A percentile compares a stretch with the other conserved stretches of the same genome.
phyloP scores from a whole-genome alignment of 1,140 invertebrate species.

The Tetramorium simillimum region DNA sequence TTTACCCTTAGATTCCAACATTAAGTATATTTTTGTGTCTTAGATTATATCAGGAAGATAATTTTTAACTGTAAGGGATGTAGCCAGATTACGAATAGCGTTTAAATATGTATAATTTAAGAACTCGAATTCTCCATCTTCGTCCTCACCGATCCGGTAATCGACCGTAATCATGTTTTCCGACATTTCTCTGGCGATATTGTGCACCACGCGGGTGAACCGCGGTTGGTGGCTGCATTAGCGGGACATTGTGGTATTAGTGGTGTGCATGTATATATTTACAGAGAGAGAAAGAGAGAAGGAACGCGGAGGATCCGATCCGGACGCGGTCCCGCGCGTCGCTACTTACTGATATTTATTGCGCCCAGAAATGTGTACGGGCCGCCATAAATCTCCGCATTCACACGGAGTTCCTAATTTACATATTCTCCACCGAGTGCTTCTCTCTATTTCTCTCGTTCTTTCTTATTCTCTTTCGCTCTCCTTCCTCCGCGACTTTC shows the following conservation, averaged over 20 bases:
- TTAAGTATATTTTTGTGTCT: not conserved
- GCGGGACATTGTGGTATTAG: not conserved
- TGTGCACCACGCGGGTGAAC: conserved; percentile 10
- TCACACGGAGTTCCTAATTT: conserved; percentile 85
- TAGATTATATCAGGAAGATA: not conserved
- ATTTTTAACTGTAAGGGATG: not conserved
- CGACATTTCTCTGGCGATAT: conserved; percentile 29
- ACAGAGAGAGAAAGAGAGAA: conserved; percentile 30
- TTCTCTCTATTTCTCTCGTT: conserved; percentile 43
- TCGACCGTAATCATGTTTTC: conserved; percentile 44
- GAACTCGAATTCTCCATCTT: conserved; percentile 2
- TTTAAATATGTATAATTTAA: conserved; percentile 47
- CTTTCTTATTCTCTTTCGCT: conserved; percentile 6
- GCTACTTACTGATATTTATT: conserved; percentile 85
- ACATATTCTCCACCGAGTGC: conserved; percentile 79
- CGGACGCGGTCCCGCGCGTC: conserved; percentile 68
- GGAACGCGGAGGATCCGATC: conserved; percentile 9
- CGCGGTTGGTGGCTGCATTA: conserved; percentile 52
- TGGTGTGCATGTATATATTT: not conserved
- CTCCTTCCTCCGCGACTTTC: conserved; percentile 47
- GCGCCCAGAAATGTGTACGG: conserved; percentile 84
- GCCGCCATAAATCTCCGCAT: conserved; percentile 84
- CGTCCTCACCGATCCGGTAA: conserved; percentile 17
- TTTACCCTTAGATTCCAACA: not conserved
- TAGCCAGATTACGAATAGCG: not conserved